Percentiles rank a stretch among this genome's conserved stretches.
Conservation (phyloP, 2,888 invertebrate genomes). For the Mythimna ferrago region DNA sequence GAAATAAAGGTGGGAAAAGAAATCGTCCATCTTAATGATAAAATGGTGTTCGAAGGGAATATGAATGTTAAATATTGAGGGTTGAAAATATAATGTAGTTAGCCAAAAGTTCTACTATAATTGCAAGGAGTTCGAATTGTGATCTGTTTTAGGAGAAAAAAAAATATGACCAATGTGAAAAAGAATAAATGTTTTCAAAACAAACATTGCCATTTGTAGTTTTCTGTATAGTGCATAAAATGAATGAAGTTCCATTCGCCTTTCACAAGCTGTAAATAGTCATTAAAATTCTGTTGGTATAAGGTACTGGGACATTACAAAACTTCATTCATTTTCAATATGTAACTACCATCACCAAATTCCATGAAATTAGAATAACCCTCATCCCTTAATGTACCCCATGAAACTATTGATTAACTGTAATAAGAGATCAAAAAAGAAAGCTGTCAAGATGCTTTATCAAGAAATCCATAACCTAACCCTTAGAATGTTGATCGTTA, state of each 20-base stretch:
- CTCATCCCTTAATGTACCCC: constrained; percentile 61
- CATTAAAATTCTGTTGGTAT: neutral
- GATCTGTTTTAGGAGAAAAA: constrained; percentile 80
- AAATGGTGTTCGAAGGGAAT: constrained; percentile 65
- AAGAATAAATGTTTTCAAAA: constrained; percentile 89
- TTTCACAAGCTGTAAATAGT: constrained; percentile 30
- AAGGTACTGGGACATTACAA: constrained; percentile 25
- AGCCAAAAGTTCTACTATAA: constrained; percentile 72
- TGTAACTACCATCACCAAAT: constrained; percentile 58
- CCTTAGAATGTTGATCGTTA: constrained; percentile 83
- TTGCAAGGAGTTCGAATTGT: constrained; percentile 79
- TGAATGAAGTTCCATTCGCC: constrained; percentile 67
- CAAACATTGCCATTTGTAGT: constrained; percentile 73
- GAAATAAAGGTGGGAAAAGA: constrained; percentile 67
- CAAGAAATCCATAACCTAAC: constrained; percentile 81
- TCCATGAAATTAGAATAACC: constrained; percentile 62
- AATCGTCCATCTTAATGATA: constrained; percentile 80
- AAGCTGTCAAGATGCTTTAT: constrained; percentile 90
- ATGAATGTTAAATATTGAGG: constrained; percentile 67
- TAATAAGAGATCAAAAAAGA: constrained; percentile 75
- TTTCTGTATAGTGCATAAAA: constrained; percentile 70
- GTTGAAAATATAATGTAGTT: constrained; percentile 72
- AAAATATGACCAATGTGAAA: constrained; percentile 88
- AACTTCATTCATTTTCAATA: constrained; percentile 70
- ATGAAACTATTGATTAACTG: constrained; percentile 66